Base-by-base conservation (phyloP, 2,888 invertebrate species). In the Philereme vetulata region DNA sequence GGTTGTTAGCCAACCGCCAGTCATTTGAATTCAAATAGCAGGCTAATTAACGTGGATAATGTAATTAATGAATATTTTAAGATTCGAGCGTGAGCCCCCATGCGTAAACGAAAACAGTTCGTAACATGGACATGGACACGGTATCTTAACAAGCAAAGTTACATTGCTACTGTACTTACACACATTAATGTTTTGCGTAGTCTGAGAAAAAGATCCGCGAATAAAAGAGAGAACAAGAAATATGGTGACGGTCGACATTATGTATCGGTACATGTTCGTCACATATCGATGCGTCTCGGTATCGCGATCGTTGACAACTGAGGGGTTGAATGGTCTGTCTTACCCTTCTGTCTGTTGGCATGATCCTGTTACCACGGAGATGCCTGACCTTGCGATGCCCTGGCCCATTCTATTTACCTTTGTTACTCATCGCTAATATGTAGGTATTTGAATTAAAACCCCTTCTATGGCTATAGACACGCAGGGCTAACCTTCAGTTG, bases 161-260 rank as follows among this genome's bases (percentile, higher is more conserved):
- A 34, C 5, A 34, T 34, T 11, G 8, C 45, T 50, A 51, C 43
- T 4, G 53, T 80, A 95, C 95, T 94, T 93, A 95, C 95, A 92
- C 75, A 95, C 94, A 79, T 95, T 95, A 63, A 95, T 94, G 80
- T 95, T 95, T 82, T 95, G 95, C 58, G 94, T 95, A 0, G 95
- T 95, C 85, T 95, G 95, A 35, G 87, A 82, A 58, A 78, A 62
- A 40, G 75, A 68, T 56, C 67, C 61, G 44, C 67, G 62, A 65
- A 83, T 59, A 8, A 79, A 73, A 59, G 73, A 76, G 44, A 74
- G 50, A 42, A 82, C 62, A 61, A 81, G 35, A 11, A 83, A 71
- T 58, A 78, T 48, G n/a, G 65, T 62, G 56, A 75, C 46, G 43
- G 63, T 47, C 65, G 65, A 72, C 78, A 80, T 21, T 21, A 35